Conservation (phyloP, 1,140 invertebrate species). For the Drosophila seguyi region DNA sequence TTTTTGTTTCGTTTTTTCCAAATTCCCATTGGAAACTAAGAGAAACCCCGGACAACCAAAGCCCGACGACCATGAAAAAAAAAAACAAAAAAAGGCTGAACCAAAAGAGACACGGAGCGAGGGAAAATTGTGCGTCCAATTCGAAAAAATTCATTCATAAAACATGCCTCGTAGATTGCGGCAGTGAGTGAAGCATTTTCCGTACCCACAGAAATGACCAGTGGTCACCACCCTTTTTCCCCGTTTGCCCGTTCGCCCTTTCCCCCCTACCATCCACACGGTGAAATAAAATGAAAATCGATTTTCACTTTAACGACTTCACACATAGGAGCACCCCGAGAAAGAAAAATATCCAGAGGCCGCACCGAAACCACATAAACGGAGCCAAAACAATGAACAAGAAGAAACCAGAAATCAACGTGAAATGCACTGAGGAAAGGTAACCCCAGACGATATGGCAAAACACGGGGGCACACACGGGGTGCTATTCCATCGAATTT, state of each 20-base stretch:
- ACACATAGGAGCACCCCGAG: constrained; percentile 61
- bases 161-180: constrained; percentile 75
- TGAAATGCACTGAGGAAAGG: constrained; percentile 54
- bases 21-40: constrained; percentile 24
- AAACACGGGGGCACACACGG: not conserved
- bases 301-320: constrained; percentile 83
- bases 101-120: constrained; percentile 26
- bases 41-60: constrained; percentile 32
- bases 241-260: not conserved
- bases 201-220: constrained; percentile 49
- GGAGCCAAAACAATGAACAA: constrained; percentile 59
- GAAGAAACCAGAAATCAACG: constrained; percentile 58
- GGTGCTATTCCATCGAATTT: constrained; percentile 48
- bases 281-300: constrained; percentile 76
- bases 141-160: constrained; percentile 82
- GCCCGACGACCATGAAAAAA: constrained; percentile 51
- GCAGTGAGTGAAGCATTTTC: constrained; percentile 67
- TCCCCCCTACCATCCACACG: constrained; percentile 38
- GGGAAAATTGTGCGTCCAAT: constrained; percentile 73
- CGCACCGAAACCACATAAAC: constrained; percentile 70
- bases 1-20: constrained; percentile 14
- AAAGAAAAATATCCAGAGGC: constrained; percentile 56
- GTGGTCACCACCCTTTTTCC: not conserved
- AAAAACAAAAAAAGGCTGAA: constrained; percentile 20
- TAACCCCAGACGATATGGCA: constrained; percentile 44